Conservation (phyloP, 2,888 invertebrate genomes). For the Sialis lutaria region DNA sequence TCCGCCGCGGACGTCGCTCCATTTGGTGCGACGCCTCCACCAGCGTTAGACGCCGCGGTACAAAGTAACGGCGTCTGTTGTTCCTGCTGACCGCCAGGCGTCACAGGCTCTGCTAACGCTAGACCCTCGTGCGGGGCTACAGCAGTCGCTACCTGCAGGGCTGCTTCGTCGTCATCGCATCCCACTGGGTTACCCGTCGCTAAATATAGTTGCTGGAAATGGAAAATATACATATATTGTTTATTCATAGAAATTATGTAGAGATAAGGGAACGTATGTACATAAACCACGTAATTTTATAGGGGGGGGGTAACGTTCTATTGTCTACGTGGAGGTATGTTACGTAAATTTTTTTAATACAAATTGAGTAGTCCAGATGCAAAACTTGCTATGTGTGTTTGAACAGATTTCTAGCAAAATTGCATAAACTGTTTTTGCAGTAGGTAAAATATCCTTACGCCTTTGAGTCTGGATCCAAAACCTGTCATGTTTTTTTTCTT, state of each 20-base stretch:
- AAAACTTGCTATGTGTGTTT: too few relatives aligned
- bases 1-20: constrained; percentile 14
- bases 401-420: too few relatives aligned
- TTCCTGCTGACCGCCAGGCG: not conserved
- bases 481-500: too few relatives aligned
- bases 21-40: constrained; percentile 14
- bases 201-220: constrained; percentile 58
- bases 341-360: too few relatives aligned
- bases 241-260: not conserved
- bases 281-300: too few relatives aligned
- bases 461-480: too few relatives aligned
- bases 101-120: constrained; percentile 32
- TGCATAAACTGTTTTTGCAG: too few relatives aligned
- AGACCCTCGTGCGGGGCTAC: constrained; percentile 12
- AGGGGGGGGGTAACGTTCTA: too few relatives aligned
- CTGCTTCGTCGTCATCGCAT: constrained; percentile 31
- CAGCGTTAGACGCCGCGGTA: constrained; percentile 17
- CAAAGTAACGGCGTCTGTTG: not conserved
- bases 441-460: too few relatives aligned
- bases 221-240: not conserved
- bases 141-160: constrained; percentile 13
- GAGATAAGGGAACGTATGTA: too few relatives aligned
- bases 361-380: too few relatives aligned
- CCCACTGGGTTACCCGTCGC: constrained; percentile 46
- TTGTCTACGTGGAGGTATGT: too few relatives aligned